Evolutionary conservation across 1,140 invertebrate species (phyloP), one percentile per base, ranked within the genome.

Genomic region (Coptotermes formosanus): DNA sequence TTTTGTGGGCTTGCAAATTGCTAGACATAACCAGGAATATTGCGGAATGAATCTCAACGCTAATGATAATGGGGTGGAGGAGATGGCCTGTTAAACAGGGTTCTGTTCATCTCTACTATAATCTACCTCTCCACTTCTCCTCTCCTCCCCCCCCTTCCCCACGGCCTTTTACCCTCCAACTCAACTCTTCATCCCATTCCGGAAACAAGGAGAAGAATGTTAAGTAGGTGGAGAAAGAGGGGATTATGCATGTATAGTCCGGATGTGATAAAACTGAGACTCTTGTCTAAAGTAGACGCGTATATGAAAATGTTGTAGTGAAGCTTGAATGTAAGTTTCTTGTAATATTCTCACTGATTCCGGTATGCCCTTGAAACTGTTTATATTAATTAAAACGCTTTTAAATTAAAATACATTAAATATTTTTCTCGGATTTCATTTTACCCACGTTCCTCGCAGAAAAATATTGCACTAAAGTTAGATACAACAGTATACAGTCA

Each of bases 71-170:
- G 83, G 83, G 23, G 83, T 45, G 83, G 45, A 52, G 83, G 9
- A 32, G 83, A 84, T 84, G 83, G 83, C 30, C 83, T 64, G 83
- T 84, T 84, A 84, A 84, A 84, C 45, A 52, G 83, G 83, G 4
- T 52, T 45, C 21, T 75, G 64, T 30, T 75, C 64, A 75, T 75
- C 64, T 75, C 8, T 75, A 75, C 14, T 75, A 30, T 64, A 64
- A 64, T 64, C 59, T n/a, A n/a, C 59, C 59, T n/a, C 21, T 25
- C 59, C 59, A 21, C 21, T 19, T 19, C 59, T n/a, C 21, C 59
- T 6, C 59, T 25, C 25, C 23, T 9, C 25, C 64, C 64, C 64
- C 14, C 55, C 55, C 14, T 7, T 14, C 64, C 64, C 25, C 64
- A 12, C 25, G 64, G 64, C 64, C 64, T 30, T 75, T 75, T 75